phyloP scores from a whole-genome alignment of 2,797 vertebrate species.

The Macropus fuliginosus region DNA sequence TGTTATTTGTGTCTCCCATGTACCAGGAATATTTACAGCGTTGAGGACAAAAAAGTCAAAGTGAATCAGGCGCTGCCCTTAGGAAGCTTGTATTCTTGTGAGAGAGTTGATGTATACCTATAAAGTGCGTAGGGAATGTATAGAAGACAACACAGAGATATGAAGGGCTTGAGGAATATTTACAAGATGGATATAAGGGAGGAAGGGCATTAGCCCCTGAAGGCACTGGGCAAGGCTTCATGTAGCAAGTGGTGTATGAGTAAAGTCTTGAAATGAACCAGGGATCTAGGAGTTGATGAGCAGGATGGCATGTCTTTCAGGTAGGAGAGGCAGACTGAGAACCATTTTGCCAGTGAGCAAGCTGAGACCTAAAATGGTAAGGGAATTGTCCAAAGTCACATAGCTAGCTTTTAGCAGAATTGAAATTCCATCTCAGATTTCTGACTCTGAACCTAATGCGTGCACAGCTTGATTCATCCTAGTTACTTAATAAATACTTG shows the following conservation, averaged over 20 bases:
- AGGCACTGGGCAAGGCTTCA: background rate
- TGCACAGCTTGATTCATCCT: background rate
- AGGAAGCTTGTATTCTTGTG: background rate
- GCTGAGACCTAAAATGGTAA: slow-evolving; percentile 6
- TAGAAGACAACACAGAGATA: background rate
- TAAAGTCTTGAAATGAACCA: background rate
- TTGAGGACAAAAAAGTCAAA: background rate
- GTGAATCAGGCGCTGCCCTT: background rate
- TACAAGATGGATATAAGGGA: background rate
- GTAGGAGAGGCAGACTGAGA: background rate
- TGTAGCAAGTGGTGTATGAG: background rate
- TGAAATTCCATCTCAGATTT: slow-evolving; percentile 32
- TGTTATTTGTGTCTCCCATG: background rate
- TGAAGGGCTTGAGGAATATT: background rate
- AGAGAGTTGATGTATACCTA: background rate
- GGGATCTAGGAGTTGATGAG: background rate
- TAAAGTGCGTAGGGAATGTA: background rate
- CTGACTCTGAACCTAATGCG: background rate
- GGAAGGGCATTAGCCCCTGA: background rate
- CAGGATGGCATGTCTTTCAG: background rate
- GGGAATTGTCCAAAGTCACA: slow-evolving; percentile 11
- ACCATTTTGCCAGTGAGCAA: slow-evolving; percentile 16
- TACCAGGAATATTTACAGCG: background rate
- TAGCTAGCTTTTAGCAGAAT: slow-evolving; percentile 5
- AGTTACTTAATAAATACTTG: background rate